Evolutionary conservation across 2,113 vertebrate species (phyloP), one percentile per base, ranked within the genome.

Genomic region (Onychostruthus taczanowskii): DNA sequence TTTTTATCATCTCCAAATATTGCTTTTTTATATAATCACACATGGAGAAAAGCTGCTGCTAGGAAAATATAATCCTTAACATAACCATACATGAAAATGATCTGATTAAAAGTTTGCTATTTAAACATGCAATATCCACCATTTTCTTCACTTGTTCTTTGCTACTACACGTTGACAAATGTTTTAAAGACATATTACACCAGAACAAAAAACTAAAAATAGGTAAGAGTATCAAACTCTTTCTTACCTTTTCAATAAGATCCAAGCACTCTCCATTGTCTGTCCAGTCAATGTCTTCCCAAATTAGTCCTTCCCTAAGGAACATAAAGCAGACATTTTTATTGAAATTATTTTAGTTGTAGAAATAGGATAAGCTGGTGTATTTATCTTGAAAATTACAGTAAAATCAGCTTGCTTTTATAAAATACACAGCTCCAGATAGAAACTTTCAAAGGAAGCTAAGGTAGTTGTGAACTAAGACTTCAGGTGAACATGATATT

Each of bases 211-310:
- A 49, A 7, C 15, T 14, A 90, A 28, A 80, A 84, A 39, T 6
- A 68, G 19, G 19, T 55, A 77, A 17, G 2, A 10, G 13, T 13
- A 77, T 74, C 6, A 90, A 61, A 81, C 59, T 70, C 23, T 33
- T 78, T 49, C 49, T 79, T 97, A 99, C 99, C 98, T 99, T 99
- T 97, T 99, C 99, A 64, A 99, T 99, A 84, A 99, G 97, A 96
- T 99, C 99, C 91, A 99, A 96, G 95, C 99, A 99, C 92, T 99
- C 99, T 58, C 99, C 99, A 66, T 99, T 99, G 97, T 99, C 99
- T 96, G 98, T 98, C 99, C 99, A 99, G 98, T 99, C 98, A 80
- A 99, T 99, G 95, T 99, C 98, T 80, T 99, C 98, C 99, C 99
- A 99, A 33, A 98, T 96, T 37, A 99, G 96, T 21, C 99, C 99